Conservation (phyloP, 1,140 invertebrate genomes). For the Drosophila orosa region DNA sequence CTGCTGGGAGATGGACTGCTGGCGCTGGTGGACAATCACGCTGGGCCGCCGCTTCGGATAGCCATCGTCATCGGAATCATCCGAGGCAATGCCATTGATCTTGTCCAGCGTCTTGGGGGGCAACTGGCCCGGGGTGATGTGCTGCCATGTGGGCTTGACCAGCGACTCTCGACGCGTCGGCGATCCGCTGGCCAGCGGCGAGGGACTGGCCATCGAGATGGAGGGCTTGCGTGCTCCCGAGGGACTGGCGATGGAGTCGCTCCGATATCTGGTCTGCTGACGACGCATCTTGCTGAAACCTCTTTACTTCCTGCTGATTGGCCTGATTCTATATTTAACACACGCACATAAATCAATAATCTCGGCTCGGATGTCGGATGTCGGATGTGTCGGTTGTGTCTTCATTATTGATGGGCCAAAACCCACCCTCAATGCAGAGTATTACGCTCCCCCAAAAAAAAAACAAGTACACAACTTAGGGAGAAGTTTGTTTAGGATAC, state of each 20-base stretch:
- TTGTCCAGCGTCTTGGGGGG: conserved; percentile 79
- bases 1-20: conserved; percentile 71
- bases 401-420: conserved; percentile 47
- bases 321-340: conserved; percentile 63
- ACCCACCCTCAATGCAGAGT: conserved; percentile 18
- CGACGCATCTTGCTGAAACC: conserved; percentile 69
- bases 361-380: conserved; percentile 27
- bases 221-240: conserved; percentile 57
- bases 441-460: conserved; percentile 3
- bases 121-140: conserved; percentile 79
- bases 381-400: conserved; percentile 28
- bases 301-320: conserved; percentile 50
- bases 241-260: conserved; percentile 69
- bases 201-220: conserved; percentile 40
- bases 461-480: conserved; percentile 3
- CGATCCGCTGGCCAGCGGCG: conserved; percentile 54
- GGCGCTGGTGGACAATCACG: conserved; percentile 76
- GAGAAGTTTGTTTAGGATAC: conserved; percentile 32
- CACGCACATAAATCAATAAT: conserved; percentile 49
- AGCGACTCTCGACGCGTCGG: conserved; percentile 75
- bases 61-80: conserved; percentile 77
- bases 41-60: conserved; percentile 76
- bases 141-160: conserved; percentile 83
- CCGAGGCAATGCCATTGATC: conserved; percentile 75
- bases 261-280: conserved; percentile 74